A percentile compares a stretch with the other conserved stretches of the same genome.
These are phyloP conservation scores for Solea senegalensis DNA, from an alignment of 2,113 vertebrate species.

Conservation along the genomic window DNA sequence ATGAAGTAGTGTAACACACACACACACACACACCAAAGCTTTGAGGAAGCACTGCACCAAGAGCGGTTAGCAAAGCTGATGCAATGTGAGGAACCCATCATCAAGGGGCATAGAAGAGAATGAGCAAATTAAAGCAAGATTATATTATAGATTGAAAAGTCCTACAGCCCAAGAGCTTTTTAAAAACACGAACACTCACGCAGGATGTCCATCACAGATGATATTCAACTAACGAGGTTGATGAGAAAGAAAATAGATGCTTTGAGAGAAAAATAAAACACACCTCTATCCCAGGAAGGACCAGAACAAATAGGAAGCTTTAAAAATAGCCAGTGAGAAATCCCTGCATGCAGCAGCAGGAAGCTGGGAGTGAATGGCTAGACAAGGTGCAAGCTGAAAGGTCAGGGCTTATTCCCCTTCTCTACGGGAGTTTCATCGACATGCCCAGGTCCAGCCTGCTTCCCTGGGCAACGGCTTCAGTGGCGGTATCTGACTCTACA, in stretches of 20 bases:
- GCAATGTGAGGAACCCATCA: conserved; percentile 47
- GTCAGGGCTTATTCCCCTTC: conserved; percentile 39
- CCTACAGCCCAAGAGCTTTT: too few species aligned
- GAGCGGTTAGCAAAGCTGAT: conserved; percentile 21
- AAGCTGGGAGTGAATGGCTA: conserved; percentile 49
- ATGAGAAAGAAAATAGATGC: not conserved
- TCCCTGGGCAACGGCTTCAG: conserved; percentile 34
- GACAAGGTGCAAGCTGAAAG: conserved; percentile 50
- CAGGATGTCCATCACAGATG: too few species aligned
- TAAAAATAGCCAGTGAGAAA: conserved; percentile 63
- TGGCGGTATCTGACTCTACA: not conserved
- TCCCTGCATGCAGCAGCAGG: conserved; percentile 47
- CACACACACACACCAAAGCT: not conserved
- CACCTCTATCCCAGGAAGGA: conserved; percentile 50
- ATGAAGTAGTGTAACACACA: not conserved
- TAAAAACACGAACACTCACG: too few species aligned
- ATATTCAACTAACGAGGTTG: not conserved
- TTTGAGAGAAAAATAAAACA: conserved; percentile 29
- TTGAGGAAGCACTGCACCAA: conserved; percentile 59
- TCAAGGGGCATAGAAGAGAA: not conserved
- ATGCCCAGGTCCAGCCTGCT: conserved; percentile 20
- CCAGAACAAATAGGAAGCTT: conserved; percentile 64
- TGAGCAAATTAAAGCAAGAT: not conserved
- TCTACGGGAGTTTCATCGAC: not conserved
- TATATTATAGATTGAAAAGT: not conserved